These are phyloP conservation scores for Carassius carassius DNA, from an alignment of 2,113 vertebrate genomes.

Conservation along the genomic window DNA sequence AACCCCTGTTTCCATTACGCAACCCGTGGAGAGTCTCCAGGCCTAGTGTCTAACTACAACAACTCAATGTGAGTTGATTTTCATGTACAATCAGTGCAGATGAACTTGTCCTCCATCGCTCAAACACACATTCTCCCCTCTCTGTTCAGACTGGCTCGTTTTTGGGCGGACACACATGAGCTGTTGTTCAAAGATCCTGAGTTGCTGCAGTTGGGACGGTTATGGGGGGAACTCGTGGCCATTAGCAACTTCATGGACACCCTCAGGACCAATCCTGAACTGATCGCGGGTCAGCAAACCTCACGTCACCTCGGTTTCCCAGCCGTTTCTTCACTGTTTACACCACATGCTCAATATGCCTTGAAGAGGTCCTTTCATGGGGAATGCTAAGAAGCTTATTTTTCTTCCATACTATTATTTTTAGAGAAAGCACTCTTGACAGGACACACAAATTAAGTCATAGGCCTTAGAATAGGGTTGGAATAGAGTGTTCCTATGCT, in stretches of 20 bases:
- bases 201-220: constrained; percentile 74
- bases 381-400: constrained; percentile 66
- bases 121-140: neutral
- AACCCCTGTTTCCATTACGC: constrained; percentile 89
- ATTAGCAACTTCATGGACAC: constrained; percentile 86
- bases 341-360: constrained; percentile 53
- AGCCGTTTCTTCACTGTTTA: constrained; percentile 31
- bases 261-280: constrained; percentile 81
- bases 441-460: constrained; percentile 40
- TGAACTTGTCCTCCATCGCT: neutral
- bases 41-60: constrained; percentile 93
- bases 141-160: constrained; percentile 79
- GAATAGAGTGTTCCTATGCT: neutral
- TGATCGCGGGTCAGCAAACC: constrained; percentile 78
- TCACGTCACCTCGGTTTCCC: neutral
- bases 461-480: no score
- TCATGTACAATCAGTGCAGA: neutral
- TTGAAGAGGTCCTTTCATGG: constrained; percentile 36
- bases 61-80: constrained; percentile 86
- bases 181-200: constrained; percentile 79
- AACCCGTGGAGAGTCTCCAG: constrained; percentile 85
- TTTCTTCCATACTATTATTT: constrained; percentile 56
- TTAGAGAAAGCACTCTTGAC: constrained; percentile 47
- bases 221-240: constrained; percentile 83
- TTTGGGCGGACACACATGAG: constrained; percentile 84